Base-by-base conservation (phyloP, 1,140 invertebrate species). In the Steinernema khuongi region DNA sequence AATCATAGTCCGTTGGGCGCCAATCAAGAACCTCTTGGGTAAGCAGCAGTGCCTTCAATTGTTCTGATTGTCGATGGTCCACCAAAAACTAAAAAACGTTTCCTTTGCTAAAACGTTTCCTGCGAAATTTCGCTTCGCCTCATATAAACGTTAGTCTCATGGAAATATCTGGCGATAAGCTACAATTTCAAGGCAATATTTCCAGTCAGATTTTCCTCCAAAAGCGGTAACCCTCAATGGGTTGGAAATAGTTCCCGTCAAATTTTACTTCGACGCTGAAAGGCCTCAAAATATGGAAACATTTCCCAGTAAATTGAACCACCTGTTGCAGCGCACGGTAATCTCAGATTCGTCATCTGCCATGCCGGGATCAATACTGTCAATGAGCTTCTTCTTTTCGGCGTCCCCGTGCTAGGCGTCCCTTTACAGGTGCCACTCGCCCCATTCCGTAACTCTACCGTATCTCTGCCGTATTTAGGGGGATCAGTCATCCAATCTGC, bases 321-420 rank as follows among this genome's bases (percentile, higher is more conserved):
- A 36, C n/a, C 22, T 30, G 4, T 60, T 80, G 43, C 68, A 84
- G 80, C 83, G 18, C 81, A 83, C 69, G 73, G 44, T 1, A 83
- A 85, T 68, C 66, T 83, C 18, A 74, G 80, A 22, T 83, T 74
- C 68, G 30, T 78, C 19, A 74, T 83, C 32, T 68, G 81, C 33
- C 81, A 83, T 72, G 82, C 83, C 32, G 81, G 81, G 30, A 70
- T 83, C 31, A 83, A 83, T 70, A 83, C 81, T 26, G 70, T 83
- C 14, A 83, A 83, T 68, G 81, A 83, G 43, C 70, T 83, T 18
- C 44, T 83, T 0, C 43, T 81, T 1, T 83, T 84, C 67, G 83
- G 82, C 30, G 80, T 81, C 33, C 81, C 81, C 1, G 74, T 85
- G 19, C 31, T 83, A 32, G 82, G 83, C 1, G 74, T 83, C 1